Conservation (phyloP, 2,113 vertebrate genomes). For the Xenus cinereus region DNA sequence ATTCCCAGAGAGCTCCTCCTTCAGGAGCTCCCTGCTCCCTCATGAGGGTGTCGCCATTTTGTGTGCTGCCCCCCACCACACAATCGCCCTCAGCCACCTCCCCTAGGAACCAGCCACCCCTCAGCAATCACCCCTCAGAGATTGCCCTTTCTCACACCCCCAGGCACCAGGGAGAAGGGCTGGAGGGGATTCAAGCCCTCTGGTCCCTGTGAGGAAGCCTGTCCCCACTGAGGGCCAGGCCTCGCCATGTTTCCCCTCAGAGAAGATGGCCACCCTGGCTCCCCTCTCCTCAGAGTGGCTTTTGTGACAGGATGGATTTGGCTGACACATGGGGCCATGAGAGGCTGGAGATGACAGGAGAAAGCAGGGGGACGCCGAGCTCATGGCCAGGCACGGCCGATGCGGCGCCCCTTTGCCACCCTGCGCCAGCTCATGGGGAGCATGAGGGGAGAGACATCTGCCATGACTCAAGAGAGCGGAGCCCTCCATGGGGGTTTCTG, state of each 20-base stretch:
- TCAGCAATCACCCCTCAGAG: background rate
- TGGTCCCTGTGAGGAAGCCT: fast-evolving
- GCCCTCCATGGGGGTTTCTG: background rate
- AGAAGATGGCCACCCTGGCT: background rate
- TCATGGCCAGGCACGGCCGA: fast-evolving
- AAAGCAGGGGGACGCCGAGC: background rate
- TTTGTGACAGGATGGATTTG: background rate
- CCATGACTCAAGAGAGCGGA: background rate
- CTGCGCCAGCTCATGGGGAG: background rate
- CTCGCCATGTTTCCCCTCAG: background rate
- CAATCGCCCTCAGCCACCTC: fast-evolving
- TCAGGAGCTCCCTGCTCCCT: too few relatives aligned
- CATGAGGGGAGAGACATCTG: fast-evolving
- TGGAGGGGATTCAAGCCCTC: background rate
- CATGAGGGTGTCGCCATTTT: fast-evolving
- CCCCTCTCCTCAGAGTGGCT: background rate
- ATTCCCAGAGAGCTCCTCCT: too few relatives aligned
- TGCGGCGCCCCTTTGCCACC: background rate
- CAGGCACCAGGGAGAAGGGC: background rate
- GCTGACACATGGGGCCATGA: fast-evolving
- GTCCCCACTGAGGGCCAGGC: background rate
- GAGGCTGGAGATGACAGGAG: background rate
- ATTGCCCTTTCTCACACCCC: too few relatives aligned
- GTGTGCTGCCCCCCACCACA: background rate
- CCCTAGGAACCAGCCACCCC: too few relatives aligned